These are phyloP conservation scores for Erythrolamprus reginae DNA, from an alignment of 2,113 vertebrate species.

Conservation along the genomic window DNA sequence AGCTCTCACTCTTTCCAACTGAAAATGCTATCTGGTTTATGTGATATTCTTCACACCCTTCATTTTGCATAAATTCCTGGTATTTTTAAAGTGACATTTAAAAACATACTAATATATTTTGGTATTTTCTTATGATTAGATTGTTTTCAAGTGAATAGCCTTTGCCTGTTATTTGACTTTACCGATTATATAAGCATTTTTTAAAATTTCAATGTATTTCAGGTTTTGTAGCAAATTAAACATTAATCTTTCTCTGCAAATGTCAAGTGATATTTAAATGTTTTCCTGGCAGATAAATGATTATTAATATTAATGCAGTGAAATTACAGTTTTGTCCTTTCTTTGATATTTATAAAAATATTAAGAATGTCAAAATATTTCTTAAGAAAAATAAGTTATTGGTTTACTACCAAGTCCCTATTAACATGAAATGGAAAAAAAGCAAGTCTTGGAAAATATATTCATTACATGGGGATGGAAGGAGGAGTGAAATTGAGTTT, in stretches of 20 bases:
- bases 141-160: constrained; percentile 47
- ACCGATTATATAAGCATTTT: constrained; percentile 50
- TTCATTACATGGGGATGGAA: constrained; percentile 68
- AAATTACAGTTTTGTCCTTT: constrained; percentile 65
- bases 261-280: constrained; percentile 71
- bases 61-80: constrained; percentile 27
- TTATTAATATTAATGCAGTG: constrained; percentile 69
- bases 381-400: constrained; percentile 55
- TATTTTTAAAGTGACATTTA: constrained; percentile 63
- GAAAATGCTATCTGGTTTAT: constrained; percentile 35
- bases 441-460: constrained; percentile 67
- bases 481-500: constrained; percentile 78
- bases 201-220: constrained; percentile 62
- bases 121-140: constrained; percentile 50
- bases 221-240: constrained; percentile 66
- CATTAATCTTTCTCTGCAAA: constrained; percentile 69
- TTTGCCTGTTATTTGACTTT: constrained; percentile 56
- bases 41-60: constrained; percentile 27
- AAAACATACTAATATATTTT: constrained; percentile 50
- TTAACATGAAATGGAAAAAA: constrained; percentile 56
- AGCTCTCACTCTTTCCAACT: constrained; percentile 44
- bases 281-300: constrained; percentile 67
- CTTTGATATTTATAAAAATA: constrained; percentile 68
- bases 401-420: constrained; percentile 55
- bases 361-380: constrained; percentile 61